Conservation (phyloP, 2,797 vertebrate genomes). For the Danio kyathit region DNA sequence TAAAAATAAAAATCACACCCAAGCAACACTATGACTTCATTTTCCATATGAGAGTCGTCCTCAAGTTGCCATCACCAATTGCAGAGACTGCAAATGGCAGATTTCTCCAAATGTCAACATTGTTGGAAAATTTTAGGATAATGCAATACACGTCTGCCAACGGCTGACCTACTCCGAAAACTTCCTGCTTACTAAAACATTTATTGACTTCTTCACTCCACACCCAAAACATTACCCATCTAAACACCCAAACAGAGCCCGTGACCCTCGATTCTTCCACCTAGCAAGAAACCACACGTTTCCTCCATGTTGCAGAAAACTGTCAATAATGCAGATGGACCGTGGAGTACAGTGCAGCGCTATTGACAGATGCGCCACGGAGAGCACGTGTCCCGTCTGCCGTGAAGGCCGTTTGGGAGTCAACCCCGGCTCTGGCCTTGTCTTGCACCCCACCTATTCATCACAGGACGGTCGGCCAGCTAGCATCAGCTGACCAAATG, state of each 20-base stretch:
- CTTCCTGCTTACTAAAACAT: background rate
- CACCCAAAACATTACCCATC: background rate
- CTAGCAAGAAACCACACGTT: slow-evolving; percentile 17
- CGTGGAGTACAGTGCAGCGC: slow-evolving; percentile 30
- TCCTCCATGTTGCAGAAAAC: slow-evolving; percentile 13
- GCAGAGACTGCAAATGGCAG: too few species aligned
- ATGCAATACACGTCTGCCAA: too few species aligned
- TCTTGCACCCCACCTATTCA: slow-evolving; percentile 28
- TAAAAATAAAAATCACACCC: too few species aligned
- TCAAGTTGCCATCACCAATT: too few species aligned
- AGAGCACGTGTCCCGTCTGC: slow-evolving; percentile 42
- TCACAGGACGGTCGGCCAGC: slow-evolving; percentile 22
- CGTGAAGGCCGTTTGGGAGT: slow-evolving; percentile 38
- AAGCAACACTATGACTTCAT: too few species aligned
- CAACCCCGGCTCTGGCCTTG: slow-evolving; percentile 27
- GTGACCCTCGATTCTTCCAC: background rate
- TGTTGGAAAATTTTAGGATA: too few species aligned
- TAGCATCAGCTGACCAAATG: slow-evolving; percentile 63
- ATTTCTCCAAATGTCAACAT: too few species aligned
- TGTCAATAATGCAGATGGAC: slow-evolving; percentile 61
- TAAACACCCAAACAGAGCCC: background rate
- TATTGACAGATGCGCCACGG: slow-evolving; percentile 46
- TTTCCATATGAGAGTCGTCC: too few species aligned
- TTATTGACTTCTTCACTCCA: background rate
- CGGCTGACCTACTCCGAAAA: background rate